Conservation (phyloP, 2,113 vertebrate genomes). For the Laterallus jamaicensis region DNA sequence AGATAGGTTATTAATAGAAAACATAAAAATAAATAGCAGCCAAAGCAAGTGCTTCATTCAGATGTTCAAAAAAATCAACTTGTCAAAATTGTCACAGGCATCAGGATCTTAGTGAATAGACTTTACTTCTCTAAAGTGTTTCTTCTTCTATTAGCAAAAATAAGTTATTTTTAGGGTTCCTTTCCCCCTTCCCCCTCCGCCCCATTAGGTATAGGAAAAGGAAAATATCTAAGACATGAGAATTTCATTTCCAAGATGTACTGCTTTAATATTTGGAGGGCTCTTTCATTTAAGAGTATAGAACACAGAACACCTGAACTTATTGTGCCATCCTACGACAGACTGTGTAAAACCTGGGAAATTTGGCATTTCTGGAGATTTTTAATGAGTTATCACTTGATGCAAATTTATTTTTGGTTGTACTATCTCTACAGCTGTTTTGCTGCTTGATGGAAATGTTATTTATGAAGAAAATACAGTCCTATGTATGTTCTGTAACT, state of each 20-base stretch:
- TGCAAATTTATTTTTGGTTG: neutral
- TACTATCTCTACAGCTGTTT: neutral
- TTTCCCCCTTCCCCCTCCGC: too few relatives aligned
- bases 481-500: neutral
- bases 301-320: neutral
- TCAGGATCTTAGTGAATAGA: neutral
- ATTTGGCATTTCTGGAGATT: neutral
- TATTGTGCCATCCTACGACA: neutral
- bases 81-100: slow-evolving; percentile 37
- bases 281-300: neutral
- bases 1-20: slow-evolving; percentile 46
- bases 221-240: neutral
- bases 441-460: neutral
- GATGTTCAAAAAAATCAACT: slow-evolving; percentile 1
- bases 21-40: slow-evolving; percentile 28
- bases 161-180: neutral
- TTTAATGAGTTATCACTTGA: neutral
- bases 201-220: neutral
- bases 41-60: slow-evolving; percentile 16
- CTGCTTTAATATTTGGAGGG: neutral
- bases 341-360: neutral
- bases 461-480: neutral
- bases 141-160: neutral
- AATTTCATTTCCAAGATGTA: neutral
- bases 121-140: neutral